Conservation (phyloP, 2,888 invertebrate genomes). For the Agriopis aurantiaria region DNA sequence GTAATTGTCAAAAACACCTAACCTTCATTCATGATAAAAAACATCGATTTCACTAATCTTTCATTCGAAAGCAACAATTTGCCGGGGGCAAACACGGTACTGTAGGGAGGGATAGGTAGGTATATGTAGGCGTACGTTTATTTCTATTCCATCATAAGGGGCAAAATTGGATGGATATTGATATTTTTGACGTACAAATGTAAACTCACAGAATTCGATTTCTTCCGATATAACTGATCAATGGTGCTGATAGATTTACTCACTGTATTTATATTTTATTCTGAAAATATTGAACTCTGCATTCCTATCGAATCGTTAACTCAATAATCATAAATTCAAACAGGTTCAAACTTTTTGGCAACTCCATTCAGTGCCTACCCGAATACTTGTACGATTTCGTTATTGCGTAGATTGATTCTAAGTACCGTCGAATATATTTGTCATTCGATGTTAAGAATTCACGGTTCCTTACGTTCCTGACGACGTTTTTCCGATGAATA, state of each 20-base stretch:
- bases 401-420: neutral
- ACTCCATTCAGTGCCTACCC: too few relatives aligned
- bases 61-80: neutral
- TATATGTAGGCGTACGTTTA: too few relatives aligned
- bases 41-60: neutral
- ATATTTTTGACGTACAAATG: slow-evolving; percentile 2
- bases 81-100: neutral
- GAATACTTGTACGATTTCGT: too few relatives aligned
- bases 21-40: neutral
- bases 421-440: neutral
- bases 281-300: slow-evolving; percentile 8
- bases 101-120: too few relatives aligned
- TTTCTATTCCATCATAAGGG: neutral
- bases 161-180: neutral
- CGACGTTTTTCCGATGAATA: slow-evolving; percentile 22
- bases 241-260: slow-evolving; percentile 1
- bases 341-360: neutral
- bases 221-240: neutral
- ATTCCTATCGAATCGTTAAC: slow-evolving; percentile 8
- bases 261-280: slow-evolving; percentile 1
- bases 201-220: slow-evolving; percentile 1
- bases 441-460: neutral
- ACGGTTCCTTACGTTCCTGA: slow-evolving; percentile 3
- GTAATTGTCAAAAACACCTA: neutral
- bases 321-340: slow-evolving; percentile 1